These are phyloP conservation scores for roundworm (Caenorhabditis elegans) DNA, from an alignment of 1,140 invertebrate species.

Conservation along the genomic window DNA sequence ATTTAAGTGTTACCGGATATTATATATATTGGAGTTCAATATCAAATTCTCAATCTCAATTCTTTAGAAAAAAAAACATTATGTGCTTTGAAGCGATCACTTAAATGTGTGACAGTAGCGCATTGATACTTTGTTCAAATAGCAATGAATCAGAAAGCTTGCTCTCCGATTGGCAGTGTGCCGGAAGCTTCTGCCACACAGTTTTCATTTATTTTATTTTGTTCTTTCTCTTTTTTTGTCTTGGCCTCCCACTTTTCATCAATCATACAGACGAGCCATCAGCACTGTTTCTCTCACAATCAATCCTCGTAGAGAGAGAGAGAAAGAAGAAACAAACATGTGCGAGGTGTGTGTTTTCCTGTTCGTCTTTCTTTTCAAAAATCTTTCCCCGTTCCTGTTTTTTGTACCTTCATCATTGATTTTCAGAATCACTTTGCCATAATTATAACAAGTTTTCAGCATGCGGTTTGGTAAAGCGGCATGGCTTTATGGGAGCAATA, in stretches of 20 bases:
- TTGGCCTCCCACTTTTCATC: background rate
- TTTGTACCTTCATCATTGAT: too few relatives aligned
- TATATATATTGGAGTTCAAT: background rate
- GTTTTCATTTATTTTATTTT: background rate
- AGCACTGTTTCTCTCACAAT: background rate
- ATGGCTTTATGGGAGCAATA: background rate
- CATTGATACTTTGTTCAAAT: slow-evolving; percentile 22
- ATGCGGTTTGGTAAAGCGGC: background rate
- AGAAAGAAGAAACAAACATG: background rate
- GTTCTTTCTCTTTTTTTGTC: too few relatives aligned
- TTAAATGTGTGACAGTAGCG: background rate
- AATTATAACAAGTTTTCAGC: too few relatives aligned
- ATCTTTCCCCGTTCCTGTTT: background rate
- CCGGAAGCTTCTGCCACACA: slow-evolving; percentile 31
- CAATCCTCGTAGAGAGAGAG: background rate
- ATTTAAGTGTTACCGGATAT: too few relatives aligned
- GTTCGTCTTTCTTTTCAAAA: background rate
- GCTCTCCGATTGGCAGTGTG: background rate
- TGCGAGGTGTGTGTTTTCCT: background rate
- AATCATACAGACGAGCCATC: background rate
- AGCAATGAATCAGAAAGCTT: background rate
- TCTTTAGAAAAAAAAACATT: too few relatives aligned
- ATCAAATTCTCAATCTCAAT: too few relatives aligned
- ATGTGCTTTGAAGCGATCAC: background rate
- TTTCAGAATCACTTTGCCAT: too few relatives aligned